Conservation (phyloP, 1,140 invertebrate species). For the Aricia agestis region DNA sequence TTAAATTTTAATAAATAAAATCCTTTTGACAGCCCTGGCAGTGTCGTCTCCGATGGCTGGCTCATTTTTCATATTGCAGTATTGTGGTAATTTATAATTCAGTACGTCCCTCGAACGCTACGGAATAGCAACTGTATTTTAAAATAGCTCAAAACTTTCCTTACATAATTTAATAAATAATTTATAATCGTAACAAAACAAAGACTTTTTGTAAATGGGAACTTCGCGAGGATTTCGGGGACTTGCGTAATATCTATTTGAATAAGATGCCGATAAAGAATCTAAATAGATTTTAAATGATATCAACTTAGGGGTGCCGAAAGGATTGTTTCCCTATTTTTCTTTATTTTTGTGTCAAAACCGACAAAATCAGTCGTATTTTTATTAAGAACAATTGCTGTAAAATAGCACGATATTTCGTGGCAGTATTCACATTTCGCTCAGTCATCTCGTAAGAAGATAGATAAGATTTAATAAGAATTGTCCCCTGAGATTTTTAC, state of each 20-base stretch:
- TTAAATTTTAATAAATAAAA: neutral
- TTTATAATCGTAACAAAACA: neutral
- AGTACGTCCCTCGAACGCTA: neutral
- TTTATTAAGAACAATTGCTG: too few relatives aligned
- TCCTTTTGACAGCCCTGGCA: neutral
- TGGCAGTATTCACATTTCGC: too few relatives aligned
- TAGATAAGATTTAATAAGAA: too few relatives aligned
- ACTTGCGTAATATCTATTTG: neutral
- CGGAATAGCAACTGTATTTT: conserved; percentile 2
- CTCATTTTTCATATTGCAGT: conserved; percentile 6
- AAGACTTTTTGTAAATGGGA: neutral
- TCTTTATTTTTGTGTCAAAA: too few relatives aligned
- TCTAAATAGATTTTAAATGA: neutral
- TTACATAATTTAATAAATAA: conserved; percentile 5
- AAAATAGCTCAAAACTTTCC: conserved; percentile 2
- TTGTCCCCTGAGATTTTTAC: too few relatives aligned
- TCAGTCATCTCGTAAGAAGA: too few relatives aligned
- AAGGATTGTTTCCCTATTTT: too few relatives aligned
- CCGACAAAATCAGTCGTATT: too few relatives aligned
- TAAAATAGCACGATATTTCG: too few relatives aligned
- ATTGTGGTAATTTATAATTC: conserved; percentile 6
- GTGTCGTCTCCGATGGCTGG: neutral
- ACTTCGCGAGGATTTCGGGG: neutral
- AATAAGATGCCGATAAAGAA: neutral
- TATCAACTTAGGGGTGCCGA: too few relatives aligned